Base-by-base conservation (phyloP, 2,888 invertebrate genomes). In the Microctonus hyperodae region DNA sequence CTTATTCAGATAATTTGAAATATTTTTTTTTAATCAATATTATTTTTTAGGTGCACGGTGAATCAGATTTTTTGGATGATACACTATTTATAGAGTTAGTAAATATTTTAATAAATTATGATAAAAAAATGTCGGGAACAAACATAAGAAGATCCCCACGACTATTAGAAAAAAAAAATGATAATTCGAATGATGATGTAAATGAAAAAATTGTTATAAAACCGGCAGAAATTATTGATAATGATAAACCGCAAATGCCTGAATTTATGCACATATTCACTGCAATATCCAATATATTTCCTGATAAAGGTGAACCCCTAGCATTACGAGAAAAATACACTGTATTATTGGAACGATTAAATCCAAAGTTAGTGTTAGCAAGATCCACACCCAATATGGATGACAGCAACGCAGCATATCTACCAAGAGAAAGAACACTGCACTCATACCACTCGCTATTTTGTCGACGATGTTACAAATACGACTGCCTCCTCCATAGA, bases 401-500 rank as follows among this genome's bases (percentile, higher is more conserved):
- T 85, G 97, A 97, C 0, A 91, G 92, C 3, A 91, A 91, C 72
- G 96, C 97, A 0, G 94, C 95, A 85, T 94, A 94, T 64, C 96
- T 97, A 28, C 91, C 94, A 0, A 88, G 96, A 48, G 97, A 97
- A 79, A 95, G 97, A 86, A 95, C 96, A 22, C 92, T 98, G 91
- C 97, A 98, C 86, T 98, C 98, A n/a, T 98, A 97, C 86, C 97
- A 97, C 83, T 96, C 97, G n/a, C 87, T 98, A 16, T 98, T 98
- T 86, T 98, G 98, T 80, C 87, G 98, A 23, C 88, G 98, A 50
- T 99, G 98, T 87, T 98, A 96, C 86, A 97, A 97, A 88, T 99
- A 98, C 85, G 98, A 98, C 87, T 98, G 98, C 85, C 96, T 97
- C 82, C 86, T 72, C 53, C 51, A 51, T 51, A 23, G 44, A 4